Evolutionary conservation across 2,797 vertebrate species (phyloP).

Genomic region (Hybognathus amarus): DNA sequence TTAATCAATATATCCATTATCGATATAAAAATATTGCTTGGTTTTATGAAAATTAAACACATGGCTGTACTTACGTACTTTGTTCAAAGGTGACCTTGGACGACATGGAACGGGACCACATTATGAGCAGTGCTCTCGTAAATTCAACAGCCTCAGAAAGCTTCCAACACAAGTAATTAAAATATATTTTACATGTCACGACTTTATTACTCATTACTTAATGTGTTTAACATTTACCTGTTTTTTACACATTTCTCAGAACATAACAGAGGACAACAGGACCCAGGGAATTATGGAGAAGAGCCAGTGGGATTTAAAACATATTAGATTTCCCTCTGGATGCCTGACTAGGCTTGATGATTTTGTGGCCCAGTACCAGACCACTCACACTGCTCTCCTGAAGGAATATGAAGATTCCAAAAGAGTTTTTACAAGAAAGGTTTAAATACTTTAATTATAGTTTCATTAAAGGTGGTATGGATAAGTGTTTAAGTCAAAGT

Average conservation of each 20-base stretch:
- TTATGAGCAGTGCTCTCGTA: not conserved
- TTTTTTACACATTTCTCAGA: not conserved
- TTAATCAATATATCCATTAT: not conserved
- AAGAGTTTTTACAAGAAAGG: not conserved
- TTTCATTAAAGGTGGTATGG: too few species aligned
- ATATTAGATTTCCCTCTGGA: too few species aligned
- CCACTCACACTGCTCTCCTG: not conserved
- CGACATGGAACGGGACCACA: not conserved
- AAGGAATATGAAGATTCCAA: not conserved
- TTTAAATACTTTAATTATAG: not conserved
- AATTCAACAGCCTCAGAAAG: not conserved
- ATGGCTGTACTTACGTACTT: not conserved
- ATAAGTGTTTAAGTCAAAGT: not conserved
- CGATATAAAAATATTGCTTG: not conserved
- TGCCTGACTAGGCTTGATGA: too few species aligned
- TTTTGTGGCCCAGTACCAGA: not conserved
- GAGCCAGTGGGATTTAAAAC: not conserved
- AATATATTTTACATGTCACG: not conserved
- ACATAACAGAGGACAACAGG: slow-evolving; percentile 29
- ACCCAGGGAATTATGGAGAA: slow-evolving; percentile 21
- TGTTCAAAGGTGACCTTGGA: slow-evolving; percentile 1
- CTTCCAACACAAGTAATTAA: slow-evolving; percentile 1
- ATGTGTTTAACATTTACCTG: not conserved
- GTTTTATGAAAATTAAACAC: not conserved
- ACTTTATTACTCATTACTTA: not conserved